Base-by-base conservation (phyloP, 2,888 invertebrate genomes). In the Schrankia costaestrigalis region DNA sequence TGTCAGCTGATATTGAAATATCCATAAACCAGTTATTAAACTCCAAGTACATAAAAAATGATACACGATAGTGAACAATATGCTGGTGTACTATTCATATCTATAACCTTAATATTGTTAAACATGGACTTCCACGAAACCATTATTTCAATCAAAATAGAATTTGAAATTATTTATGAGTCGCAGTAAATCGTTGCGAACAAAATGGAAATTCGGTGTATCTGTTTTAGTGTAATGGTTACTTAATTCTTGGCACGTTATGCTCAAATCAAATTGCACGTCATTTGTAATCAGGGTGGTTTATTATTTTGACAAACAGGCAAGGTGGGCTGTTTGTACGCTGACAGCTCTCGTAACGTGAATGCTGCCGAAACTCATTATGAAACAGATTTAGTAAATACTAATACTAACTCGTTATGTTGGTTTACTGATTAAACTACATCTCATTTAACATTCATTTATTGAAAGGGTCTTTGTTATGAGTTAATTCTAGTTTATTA, bases 281-380 rank as follows among this genome's bases (percentile, higher is more conserved):
- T 31, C 29, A 25, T 26, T 31, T 2, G 22, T 18, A 30, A 40
- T 42, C 37, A 34, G 10, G 22, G 23, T n/a, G 11, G 18, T 25
- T 43, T 31, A 42, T 54, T 49, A 46, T 42, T 54, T 46, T 13
- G 10, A 35, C 23, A 24, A 26, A 31, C 12, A 25, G 27, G 9
- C 7, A 10, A 27, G 34, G 21, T 21, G 15, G 5, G 22, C 14
- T 12, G 18, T 30, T 31, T 26, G 9, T 26, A 21, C 17, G 11
- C 1, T 4, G 15, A 11, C 13, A 9, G 18, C 18, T 19, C 6
- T 2, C 32, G 6, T 31, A 10, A 10, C 18, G 14, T 2, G 12
- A 40, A 4, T 18, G 9, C 9, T 25, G 2, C 1, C 26, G 10
- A 22, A 31, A 22, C 11, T 7, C 14, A 21, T 3, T 11, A 11